A percentile compares a stretch with the other conserved stretches of the same genome.
These are phyloP conservation scores for Thinocorus orbignyianus DNA, from an alignment of 2,113 vertebrate genomes.

Conservation along the genomic window DNA sequence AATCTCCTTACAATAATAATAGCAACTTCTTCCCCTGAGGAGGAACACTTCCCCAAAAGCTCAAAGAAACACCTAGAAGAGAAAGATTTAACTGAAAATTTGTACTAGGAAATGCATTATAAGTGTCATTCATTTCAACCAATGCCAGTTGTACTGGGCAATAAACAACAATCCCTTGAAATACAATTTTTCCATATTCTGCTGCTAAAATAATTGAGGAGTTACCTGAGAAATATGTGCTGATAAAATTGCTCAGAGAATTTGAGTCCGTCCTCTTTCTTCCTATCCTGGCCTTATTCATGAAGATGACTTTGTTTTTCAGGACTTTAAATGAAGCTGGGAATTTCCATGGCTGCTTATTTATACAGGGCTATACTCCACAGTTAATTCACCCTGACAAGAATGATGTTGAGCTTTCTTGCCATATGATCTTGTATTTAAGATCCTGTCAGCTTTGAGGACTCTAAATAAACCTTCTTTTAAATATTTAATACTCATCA, in stretches of 20 bases:
- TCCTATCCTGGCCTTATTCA: not conserved
- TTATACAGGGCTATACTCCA: slow-evolving; percentile 61
- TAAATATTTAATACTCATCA: slow-evolving; percentile 77
- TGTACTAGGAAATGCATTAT: not conserved
- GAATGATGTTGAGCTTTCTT: slow-evolving; percentile 74
- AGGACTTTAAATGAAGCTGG: slow-evolving; percentile 42
- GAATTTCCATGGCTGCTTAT: slow-evolving; percentile 61
- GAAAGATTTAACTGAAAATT: not conserved
- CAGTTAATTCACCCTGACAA: slow-evolving; percentile 70
- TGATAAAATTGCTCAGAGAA: not conserved
- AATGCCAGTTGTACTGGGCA: not conserved
- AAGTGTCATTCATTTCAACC: not conserved
- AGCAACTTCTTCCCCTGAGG: not conserved
- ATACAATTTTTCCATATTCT: not conserved
- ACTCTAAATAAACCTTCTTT: slow-evolving; percentile 77
- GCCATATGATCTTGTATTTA: slow-evolving; percentile 77
- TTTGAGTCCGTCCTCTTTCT: not conserved
- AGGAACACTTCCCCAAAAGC: not conserved
- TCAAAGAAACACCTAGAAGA: not conserved
- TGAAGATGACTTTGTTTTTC: not conserved
- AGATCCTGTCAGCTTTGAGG: slow-evolving; percentile 74
- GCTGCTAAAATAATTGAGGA: not conserved
- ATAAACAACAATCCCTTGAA: not conserved
- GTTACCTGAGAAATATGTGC: not conserved
- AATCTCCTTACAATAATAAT: not conserved